Base-by-base conservation (phyloP, 2,888 invertebrate species). In the Andrena praecox region DNA sequence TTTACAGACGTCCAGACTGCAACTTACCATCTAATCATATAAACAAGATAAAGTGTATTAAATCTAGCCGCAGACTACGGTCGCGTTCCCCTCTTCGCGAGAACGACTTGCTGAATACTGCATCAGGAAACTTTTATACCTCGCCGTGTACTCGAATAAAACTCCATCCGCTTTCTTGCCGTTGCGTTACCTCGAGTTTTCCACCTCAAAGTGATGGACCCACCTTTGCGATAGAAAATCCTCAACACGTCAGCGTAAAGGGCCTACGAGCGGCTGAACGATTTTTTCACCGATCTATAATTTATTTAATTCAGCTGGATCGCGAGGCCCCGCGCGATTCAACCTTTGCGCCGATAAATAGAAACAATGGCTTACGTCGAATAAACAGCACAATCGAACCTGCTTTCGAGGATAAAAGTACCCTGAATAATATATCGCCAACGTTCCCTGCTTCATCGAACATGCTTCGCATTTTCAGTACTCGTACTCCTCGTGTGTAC, bases 111-210 rank as follows among this genome's bases (percentile, higher is more conserved):
- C 78, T 76, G 87, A 84, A 84, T 86, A 76, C 73, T 80, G 64
- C 81, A 86, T 74, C 68, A 78, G 76, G 42, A 85, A 85, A 86
- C 76, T 87, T 87, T 86, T 87, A 80, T 80, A 74, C 67, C 64
- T 72, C 72, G 42, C 63, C 75, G 54, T 78, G 63, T 59, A 79
- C 69, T 74, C 70, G 62, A 73, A 76, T 86, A 82, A 86, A 86
- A 77, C 76, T 84, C 64, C 71, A 60, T 56, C 69, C 29, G 71
- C 78, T 81, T 79, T 54, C 62, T 75, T 72, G 74, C 77, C 73
- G 74, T 70, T 48, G 69, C 76, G 68, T 68, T 79, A 73, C 52
- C 42, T 59, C 54, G 71, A 77, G 67, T 76, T 84, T 74, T 68
- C 76, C 62, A 56, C 27, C 31, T 71, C 35, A 66, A 74, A 81